Percentiles rank a stretch among this genome's conserved stretches.
These are phyloP conservation scores for Hormaphis cornu DNA, from an alignment of 1,140 invertebrate genomes.

Conservation along the genomic window DNA sequence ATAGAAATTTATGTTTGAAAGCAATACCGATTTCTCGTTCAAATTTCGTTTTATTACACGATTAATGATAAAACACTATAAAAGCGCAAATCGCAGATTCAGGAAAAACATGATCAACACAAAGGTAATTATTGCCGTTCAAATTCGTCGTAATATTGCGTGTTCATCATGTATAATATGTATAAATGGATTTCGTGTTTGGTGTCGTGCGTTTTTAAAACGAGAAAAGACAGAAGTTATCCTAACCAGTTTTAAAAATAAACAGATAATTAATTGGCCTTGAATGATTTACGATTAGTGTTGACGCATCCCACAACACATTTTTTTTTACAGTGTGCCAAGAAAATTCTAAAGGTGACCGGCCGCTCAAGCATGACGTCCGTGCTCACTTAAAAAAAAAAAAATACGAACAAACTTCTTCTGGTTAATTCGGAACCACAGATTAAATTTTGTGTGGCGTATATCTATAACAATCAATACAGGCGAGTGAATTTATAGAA, in stretches of 20 bases:
- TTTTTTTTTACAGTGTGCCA: not conserved
- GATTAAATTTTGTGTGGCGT: not conserved
- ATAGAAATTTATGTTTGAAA: no score
- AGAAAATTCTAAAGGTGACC: not conserved
- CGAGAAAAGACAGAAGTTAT: slow-evolving; percentile 1
- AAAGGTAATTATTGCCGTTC: no score
- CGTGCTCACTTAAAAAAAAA: not conserved
- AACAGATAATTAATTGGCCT: not conserved
- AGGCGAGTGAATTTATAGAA: no score
- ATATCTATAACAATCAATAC: no score
- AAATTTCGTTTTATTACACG: no score
- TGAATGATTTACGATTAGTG: slow-evolving; percentile 1
- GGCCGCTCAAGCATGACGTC: not conserved
- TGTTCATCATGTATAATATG: no score
- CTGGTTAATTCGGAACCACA: not conserved
- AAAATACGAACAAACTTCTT: not conserved
- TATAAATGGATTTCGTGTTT: no score
- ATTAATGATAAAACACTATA: no score
- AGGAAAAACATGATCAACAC: no score
- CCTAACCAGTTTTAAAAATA: slow-evolving; percentile 10
- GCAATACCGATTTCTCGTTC: no score
- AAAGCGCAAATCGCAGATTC: no score
- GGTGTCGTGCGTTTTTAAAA: not conserved
- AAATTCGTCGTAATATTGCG: no score
- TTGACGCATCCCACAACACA: not conserved